Evolutionary conservation across 2,113 vertebrate genomes (phyloP), one percentile per base, ranked within the genome.

Genomic region (Phrynosoma platyrhinos): DNA sequence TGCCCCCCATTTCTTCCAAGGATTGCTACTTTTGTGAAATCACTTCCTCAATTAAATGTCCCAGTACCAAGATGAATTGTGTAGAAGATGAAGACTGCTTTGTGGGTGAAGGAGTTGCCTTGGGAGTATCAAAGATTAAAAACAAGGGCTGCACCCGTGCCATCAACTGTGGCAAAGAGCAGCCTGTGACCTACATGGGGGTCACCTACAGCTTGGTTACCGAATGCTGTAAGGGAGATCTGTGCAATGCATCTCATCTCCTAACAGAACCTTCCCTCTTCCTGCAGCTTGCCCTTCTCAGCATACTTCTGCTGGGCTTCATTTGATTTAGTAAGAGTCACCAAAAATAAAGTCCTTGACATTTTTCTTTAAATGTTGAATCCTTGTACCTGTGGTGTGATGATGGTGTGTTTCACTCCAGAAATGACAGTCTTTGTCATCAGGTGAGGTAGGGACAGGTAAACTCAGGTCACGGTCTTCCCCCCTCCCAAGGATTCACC

Each of bases 171-270:
- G 94, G 94, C 84, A 92, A 66, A 0, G 90, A 94, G 84, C 92
- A 96, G 12, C 92, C 94, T 0, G 5, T 94, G 64, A 68, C 5
- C 86, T 87, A 95, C 86, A 93, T 91, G 93, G 95, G 95, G 0
- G 84, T 94, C 72, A 95, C 94, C 47, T 96, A 96, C 92, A 94
- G 68, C 86, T 93, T 96, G 42, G 85, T 74, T 85, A 92, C 92
- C 81, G 68, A 4, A 13, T 96, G 95, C 83, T 96, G 95, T 53
- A 27, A 18, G 0, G 92, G 93, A 13, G 27, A 52, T 14, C 16
- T 96, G 25, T 96, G 95, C 47, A 95, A 96, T 0, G 0, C 12
- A 2, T 88, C 76, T 8, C 2, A 55, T 0, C 0, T 4, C 21
- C 40, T 20, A 0, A 0, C 5, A 0, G 52, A 13, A 5, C 72